Evolutionary conservation across 1,140 invertebrate genomes (phyloP).

Genomic region (Diploscapter pachys): DNA sequence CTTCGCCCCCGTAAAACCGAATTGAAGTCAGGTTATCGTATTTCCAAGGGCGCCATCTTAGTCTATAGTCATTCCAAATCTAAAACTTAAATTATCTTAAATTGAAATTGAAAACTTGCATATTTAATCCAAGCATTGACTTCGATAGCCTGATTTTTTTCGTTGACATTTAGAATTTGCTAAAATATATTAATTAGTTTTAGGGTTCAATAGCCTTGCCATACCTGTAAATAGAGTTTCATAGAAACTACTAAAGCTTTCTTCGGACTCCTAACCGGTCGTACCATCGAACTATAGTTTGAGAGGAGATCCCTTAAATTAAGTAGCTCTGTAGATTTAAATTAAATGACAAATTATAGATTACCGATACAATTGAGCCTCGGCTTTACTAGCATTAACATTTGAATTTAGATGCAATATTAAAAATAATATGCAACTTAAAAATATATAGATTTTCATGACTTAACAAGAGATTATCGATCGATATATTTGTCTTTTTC

Average conservation of each 20-base stretch:
- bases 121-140: constrained; percentile 40
- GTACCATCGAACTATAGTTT: constrained; percentile 16
- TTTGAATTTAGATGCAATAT: too few species aligned
- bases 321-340: background rate
- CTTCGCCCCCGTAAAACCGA: constrained; percentile 85
- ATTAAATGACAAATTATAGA: background rate
- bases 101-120: constrained; percentile 6
- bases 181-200: background rate
- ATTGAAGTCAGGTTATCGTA: constrained; percentile 89
- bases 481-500: too few species aligned
- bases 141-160: constrained; percentile 20
- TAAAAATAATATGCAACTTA: too few species aligned
- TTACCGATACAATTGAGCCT: constrained; percentile 21
- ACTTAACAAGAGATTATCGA: too few species aligned
- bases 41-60: constrained; percentile 89
- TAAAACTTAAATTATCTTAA: constrained; percentile 61
- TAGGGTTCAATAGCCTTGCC: too few species aligned
- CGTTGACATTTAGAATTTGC: constrained; percentile 14
- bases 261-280: constrained; percentile 17
- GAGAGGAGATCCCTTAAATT: constrained; percentile 9
- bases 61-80: constrained; percentile 97
- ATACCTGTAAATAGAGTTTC: background rate
- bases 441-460: too few species aligned
- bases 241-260: constrained; percentile 15
- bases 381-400: constrained; percentile 19